Conservation (phyloP, 2,113 vertebrate species). For the Centropus bengalensis region DNA sequence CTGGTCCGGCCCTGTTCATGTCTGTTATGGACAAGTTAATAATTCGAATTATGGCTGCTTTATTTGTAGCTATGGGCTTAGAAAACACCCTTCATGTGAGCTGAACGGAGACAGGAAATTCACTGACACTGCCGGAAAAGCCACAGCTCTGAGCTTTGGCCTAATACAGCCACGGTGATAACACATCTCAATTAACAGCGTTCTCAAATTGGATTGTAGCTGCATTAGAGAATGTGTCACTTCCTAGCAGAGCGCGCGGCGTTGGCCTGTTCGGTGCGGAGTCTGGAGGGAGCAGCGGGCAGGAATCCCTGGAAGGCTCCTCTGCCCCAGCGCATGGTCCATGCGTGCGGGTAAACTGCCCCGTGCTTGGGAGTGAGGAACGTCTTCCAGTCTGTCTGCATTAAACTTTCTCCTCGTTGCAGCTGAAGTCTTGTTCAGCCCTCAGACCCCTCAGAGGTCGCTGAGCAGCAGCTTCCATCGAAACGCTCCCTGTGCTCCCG, state of each 20-base stretch:
- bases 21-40: background rate
- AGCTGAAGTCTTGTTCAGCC: background rate
- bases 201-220: background rate
- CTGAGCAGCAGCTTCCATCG: background rate
- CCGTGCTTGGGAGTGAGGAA: background rate
- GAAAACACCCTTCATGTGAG: background rate
- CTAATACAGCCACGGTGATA: background rate
- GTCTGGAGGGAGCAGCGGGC: background rate
- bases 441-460: background rate
- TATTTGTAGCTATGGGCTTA: background rate
- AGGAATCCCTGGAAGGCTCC: background rate
- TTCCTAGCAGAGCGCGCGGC: background rate
- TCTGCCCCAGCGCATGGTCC: background rate
- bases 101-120: conserved; percentile 38
- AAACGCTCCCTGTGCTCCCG: background rate
- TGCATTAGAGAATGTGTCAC: background rate
- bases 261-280: background rate
- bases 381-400: background rate
- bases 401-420: background rate
- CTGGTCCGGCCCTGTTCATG: background rate
- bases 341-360: background rate
- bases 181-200: background rate
- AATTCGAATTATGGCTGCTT: background rate
- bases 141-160: background rate
- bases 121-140: background rate